Conservation (phyloP, 2,797 vertebrate genomes). For the Aulostomus chinensis region DNA sequence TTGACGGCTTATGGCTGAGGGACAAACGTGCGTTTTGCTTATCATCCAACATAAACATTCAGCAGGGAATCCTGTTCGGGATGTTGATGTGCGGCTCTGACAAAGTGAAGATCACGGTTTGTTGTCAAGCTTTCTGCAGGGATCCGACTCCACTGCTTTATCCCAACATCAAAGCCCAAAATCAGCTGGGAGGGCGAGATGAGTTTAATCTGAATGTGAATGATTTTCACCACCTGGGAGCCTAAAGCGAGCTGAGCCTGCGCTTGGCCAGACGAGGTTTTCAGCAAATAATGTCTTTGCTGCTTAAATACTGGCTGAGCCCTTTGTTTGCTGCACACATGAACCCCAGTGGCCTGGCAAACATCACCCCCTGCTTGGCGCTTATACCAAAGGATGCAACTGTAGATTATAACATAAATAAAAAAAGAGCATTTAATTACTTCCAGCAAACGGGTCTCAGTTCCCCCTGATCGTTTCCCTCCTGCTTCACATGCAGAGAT, state of each 20-base stretch:
- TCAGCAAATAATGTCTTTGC: neutral
- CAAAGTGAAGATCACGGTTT: slow-evolving; percentile 36
- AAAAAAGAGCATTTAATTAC: no score
- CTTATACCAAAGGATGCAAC: no score
- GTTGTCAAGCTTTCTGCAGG: slow-evolving; percentile 26
- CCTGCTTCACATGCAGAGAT: no score
- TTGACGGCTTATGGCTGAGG: no score
- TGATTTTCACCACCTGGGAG: slow-evolving; percentile 39
- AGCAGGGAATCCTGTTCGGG: slow-evolving; percentile 33
- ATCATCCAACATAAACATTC: slow-evolving; percentile 13
- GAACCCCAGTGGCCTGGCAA: no score
- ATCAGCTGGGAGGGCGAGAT: slow-evolving; percentile 21
- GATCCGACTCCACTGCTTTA: slow-evolving; percentile 33
- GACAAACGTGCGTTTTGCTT: slow-evolving; percentile 5
- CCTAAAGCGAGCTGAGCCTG: slow-evolving; percentile 20
- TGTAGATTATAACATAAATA: no score
- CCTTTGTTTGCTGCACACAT: neutral
- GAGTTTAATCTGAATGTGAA: slow-evolving; percentile 43
- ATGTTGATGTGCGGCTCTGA: slow-evolving; percentile 50
- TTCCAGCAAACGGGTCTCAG: no score
- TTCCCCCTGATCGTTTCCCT: no score
- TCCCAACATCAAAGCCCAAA: slow-evolving; percentile 54
- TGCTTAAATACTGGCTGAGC: neutral
- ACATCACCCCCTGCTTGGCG: no score
- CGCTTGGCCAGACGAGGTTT: neutral